A percentile compares a stretch with the other conserved stretches of the same genome.
Evolutionary conservation across 1,140 invertebrate species (phyloP).

Genomic region (Drosophila saltans): DNA sequence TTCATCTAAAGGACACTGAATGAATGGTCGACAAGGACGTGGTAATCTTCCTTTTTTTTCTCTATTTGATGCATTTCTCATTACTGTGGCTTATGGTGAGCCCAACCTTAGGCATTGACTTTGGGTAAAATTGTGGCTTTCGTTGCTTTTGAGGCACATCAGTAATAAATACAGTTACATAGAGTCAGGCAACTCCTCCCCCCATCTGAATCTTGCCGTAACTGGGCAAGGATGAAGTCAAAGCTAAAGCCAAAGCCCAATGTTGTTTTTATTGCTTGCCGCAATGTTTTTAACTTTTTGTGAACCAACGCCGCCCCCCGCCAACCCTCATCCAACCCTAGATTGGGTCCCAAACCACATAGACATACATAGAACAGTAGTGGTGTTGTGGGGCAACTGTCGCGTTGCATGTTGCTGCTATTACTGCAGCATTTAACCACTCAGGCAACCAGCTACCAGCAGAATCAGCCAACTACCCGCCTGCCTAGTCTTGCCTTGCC

Average conservation of each 20-base stretch:
- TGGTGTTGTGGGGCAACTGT: constrained; percentile 52
- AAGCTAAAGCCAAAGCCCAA: constrained; percentile 59
- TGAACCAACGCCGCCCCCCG: background rate
- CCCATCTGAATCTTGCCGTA: background rate
- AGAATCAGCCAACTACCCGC: constrained; percentile 35
- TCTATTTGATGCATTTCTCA: constrained; percentile 56
- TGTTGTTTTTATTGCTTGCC: constrained; percentile 78
- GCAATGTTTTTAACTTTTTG: constrained; percentile 78
- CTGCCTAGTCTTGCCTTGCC: background rate
- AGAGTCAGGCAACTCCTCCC: constrained; percentile 10
- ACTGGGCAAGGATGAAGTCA: constrained; percentile 27
- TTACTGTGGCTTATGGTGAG: constrained; percentile 40
- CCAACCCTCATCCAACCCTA: constrained; percentile 9
- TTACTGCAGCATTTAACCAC: constrained; percentile 80
- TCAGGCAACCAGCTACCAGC: constrained; percentile 51
- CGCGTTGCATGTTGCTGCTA: constrained; percentile 78
- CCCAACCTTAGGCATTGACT: constrained; percentile 72
- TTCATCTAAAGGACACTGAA: background rate
- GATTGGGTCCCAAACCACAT: constrained; percentile 10
- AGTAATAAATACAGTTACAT: constrained; percentile 58
- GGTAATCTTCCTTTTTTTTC: constrained; percentile 21
- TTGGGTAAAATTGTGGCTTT: constrained; percentile 66
- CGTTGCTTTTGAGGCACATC: constrained; percentile 40
- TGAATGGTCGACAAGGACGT: background rate
- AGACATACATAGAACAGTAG: background rate